These are phyloP conservation scores for Nomada ferruginata DNA, from an alignment of 2,888 invertebrate species.

Conservation along the genomic window DNA sequence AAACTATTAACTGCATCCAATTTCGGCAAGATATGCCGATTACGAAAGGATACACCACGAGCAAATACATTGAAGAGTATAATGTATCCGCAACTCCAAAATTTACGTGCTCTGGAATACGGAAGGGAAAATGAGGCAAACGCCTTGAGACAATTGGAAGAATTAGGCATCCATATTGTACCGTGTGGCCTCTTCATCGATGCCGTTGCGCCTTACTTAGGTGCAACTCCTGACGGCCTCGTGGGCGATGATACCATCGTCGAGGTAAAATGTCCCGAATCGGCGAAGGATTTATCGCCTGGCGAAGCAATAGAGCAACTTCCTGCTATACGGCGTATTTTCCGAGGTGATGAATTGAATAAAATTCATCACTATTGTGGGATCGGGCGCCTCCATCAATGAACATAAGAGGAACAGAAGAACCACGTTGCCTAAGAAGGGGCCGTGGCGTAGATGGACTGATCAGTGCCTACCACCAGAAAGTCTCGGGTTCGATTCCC, in stretches of 20 bases:
- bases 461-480: too few species aligned
- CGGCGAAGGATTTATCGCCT: too few species aligned
- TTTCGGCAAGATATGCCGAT: neutral
- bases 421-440: too few species aligned
- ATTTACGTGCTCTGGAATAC: too few species aligned
- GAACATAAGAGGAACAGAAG: too few species aligned
- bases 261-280: neutral
- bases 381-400: too few species aligned
- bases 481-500: too few species aligned
- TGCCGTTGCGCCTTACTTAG: constrained; percentile 1
- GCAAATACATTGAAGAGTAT: neutral
- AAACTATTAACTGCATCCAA: constrained; percentile 9
- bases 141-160: constrained; percentile 5
- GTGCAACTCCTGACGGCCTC: constrained; percentile 3
- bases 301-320: neutral
- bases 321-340: neutral
- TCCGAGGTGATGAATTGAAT: neutral
- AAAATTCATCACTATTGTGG: neutral
- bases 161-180: neutral
- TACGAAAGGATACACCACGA: neutral
- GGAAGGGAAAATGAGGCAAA: too few species aligned
- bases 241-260: constrained; percentile 7
- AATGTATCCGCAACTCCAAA: too few species aligned
- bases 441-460: too few species aligned
- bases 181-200: constrained; percentile 3